Evolutionary conservation across 2,797 vertebrate species (phyloP).

Genomic region (Acanthurus leucopareius): DNA sequence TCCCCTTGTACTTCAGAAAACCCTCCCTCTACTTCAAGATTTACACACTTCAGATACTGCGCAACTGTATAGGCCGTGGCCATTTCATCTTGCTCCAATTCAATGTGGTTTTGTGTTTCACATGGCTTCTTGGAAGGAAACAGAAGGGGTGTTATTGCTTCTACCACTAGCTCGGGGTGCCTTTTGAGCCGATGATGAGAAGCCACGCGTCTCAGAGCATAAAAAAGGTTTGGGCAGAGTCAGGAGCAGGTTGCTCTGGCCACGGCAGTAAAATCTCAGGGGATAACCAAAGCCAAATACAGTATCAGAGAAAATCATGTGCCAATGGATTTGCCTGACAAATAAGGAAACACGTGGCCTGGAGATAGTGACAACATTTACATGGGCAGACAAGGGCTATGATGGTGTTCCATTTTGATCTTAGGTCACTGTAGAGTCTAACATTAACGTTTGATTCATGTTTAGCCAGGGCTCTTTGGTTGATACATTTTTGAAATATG

Average conservation of each 20-base stretch:
- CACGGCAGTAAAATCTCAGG: constrained; percentile 42
- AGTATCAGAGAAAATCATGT: constrained; percentile 42
- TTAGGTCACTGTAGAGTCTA: constrained; percentile 5
- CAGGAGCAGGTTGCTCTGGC: constrained; percentile 14
- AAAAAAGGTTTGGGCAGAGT: neutral
- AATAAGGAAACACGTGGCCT: constrained; percentile 50
- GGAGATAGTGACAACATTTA: constrained; percentile 58
- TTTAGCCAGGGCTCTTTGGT: constrained; percentile 11
- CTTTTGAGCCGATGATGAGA: constrained; percentile 54
- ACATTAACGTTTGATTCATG: constrained; percentile 24
- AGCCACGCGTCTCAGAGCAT: constrained; percentile 12
- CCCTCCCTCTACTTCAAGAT: constrained; percentile 38
- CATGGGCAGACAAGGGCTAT: constrained; percentile 52
- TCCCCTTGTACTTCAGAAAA: constrained; percentile 27
- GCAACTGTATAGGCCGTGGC: constrained; percentile 9
- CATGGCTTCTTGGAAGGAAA: constrained; percentile 52
- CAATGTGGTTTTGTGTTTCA: constrained; percentile 37
- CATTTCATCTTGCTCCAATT: constrained; percentile 36
- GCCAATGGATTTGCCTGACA: constrained; percentile 58
- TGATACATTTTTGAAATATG: constrained; percentile 33
- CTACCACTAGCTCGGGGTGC: constrained; percentile 35
- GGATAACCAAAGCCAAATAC: constrained; percentile 59
- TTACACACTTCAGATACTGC: constrained; percentile 36
- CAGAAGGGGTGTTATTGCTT: constrained; percentile 29
- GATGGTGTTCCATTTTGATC: constrained; percentile 38